Base-by-base conservation (phyloP, 2,113 vertebrate genomes). In the Psilopsiagon aymara region DNA sequence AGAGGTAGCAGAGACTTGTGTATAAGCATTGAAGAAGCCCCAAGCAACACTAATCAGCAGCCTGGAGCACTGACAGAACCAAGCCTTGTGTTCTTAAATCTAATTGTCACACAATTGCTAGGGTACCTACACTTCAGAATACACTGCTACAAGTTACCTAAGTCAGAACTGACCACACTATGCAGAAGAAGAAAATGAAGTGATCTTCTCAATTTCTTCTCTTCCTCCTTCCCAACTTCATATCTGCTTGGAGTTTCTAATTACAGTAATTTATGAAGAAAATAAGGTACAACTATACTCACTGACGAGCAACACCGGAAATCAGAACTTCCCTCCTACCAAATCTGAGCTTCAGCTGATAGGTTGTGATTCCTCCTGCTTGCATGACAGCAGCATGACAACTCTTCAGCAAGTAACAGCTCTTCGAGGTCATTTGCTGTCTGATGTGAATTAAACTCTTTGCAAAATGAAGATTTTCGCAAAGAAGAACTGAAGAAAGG, bases 171-270 rank as follows among this genome's bases (percentile, higher is more conserved):
- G 39, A 66, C 19, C 46, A 47, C 16, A 24, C 4, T 27, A 6
- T 2, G 10, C 23, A 89, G 67, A 24, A 81, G 24, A 46, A 92
- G 23, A 39, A 90, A 79, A 33, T 6, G 1, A 79, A 75, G 15
- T 12, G 23, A 33, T 17, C 17, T 47, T 80, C 43, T 59, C 37
- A 3, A 35, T 49, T 64, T 73, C 31, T 82, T 86, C 59, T 66
- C 35, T 69, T 85, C 29, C 17, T 53, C 46, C 23, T 53, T 43
- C 13, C 13, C 25, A 62, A 4, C 2, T 31, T 6, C 2, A 0
- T 11, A 53, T 14, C 27, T 55, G 20, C 39, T 67, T 78, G 59
- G 31, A 82, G 8, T 67, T 92, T 49, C 43, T 68, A 93, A 64
- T 71, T 27, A 82, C 17, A 76, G 23, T 59, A 44, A 59, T 49